phyloP scores from a whole-genome alignment of 1,140 invertebrate species.

The Dendroctonus ponderosae region DNA sequence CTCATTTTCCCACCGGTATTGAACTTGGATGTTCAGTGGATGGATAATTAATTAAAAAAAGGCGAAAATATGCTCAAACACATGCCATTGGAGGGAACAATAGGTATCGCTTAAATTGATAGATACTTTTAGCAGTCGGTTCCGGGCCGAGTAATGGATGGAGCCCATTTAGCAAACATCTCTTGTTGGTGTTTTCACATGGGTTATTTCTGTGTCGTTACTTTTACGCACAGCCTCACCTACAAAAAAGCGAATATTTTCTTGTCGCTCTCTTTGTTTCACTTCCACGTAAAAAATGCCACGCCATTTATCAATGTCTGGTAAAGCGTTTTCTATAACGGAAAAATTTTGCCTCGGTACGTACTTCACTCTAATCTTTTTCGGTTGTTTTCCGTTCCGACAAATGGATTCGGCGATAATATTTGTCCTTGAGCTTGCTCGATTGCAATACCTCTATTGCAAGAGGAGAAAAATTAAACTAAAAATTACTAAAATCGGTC shows the following conservation, averaged over 20 bases:
- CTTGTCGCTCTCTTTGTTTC: constrained; percentile 20
- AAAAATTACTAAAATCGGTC: no score
- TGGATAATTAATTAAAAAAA: no score
- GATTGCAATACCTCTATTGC: neutral
- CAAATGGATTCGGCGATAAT: constrained; percentile 5
- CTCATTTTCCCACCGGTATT: no score
- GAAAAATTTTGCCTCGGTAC: constrained; percentile 12
- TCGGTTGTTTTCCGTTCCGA: neutral
- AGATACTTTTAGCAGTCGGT: neutral
- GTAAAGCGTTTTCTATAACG: constrained; percentile 22
- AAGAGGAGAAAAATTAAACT: no score
- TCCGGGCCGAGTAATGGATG: constrained; percentile 6
- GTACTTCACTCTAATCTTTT: neutral
- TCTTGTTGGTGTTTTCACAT: constrained; percentile 13
- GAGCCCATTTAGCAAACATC: constrained; percentile 14
- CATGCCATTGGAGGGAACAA: no score
- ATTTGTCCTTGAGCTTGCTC: neutral
- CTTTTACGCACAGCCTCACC: constrained; percentile 25
- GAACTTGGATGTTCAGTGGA: no score
- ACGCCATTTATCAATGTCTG: constrained; percentile 20
- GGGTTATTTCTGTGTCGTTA: constrained; percentile 17
- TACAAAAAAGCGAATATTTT: constrained; percentile 26
- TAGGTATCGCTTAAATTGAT: no score
- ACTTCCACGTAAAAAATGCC: constrained; percentile 7
- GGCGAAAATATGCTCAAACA: no score